phyloP scores from a whole-genome alignment of 2,797 vertebrate genomes.

The Ambastaia sidthimunki region DNA sequence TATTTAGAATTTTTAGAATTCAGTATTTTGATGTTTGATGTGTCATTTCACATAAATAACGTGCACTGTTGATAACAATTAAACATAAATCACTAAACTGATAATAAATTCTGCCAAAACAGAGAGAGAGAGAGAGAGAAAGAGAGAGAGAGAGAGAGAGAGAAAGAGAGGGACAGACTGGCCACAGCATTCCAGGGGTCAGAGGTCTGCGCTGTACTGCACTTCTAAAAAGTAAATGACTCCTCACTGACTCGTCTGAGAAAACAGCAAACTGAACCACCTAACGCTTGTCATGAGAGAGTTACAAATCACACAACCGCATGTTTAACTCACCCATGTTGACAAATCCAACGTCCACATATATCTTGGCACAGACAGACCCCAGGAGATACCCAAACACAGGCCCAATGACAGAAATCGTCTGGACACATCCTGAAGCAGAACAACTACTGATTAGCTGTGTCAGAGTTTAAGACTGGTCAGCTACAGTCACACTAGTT shows the following conservation, averaged over 20 bases:
- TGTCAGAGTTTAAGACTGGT: too few relatives aligned
- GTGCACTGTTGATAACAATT: not conserved
- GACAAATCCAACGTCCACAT: constrained; percentile 92
- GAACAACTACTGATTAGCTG: constrained; percentile 37
- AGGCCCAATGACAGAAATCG: constrained; percentile 91
- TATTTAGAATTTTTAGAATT: too few relatives aligned
- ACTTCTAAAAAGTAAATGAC: not conserved
- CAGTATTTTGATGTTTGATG: not conserved
- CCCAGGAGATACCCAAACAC: constrained; percentile 94
- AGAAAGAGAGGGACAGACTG: not conserved
- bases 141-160: constrained; percentile 3
- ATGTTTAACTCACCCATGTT: constrained; percentile 82
- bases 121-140: too few relatives aligned
- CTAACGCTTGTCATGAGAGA: not conserved
- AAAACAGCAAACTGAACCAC: not conserved
- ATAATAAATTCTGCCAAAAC: not conserved
- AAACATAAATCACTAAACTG: too few relatives aligned
- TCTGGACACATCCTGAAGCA: constrained; percentile 89
- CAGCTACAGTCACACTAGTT: too few relatives aligned
- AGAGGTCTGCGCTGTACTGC: too few relatives aligned
- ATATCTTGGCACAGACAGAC: constrained; percentile 92
- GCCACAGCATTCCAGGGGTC: too few relatives aligned
- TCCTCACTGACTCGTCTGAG: constrained; percentile 2
- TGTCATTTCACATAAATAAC: not conserved
- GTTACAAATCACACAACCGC: not conserved